Conservation (phyloP, 2,113 vertebrate genomes). For the Gadus chalcogrammus region DNA sequence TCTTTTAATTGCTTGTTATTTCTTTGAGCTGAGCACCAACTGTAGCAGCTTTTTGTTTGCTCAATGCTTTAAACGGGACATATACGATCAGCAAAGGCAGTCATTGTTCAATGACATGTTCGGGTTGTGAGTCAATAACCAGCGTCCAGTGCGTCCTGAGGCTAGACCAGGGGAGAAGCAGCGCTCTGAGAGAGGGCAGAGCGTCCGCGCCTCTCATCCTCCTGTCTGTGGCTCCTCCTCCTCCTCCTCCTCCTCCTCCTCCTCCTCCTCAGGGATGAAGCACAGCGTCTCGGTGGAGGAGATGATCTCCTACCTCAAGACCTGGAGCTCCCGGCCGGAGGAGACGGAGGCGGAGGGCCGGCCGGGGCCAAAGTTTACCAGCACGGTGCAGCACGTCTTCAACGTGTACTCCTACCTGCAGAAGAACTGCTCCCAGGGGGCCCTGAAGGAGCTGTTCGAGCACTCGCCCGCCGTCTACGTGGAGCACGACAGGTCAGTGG, state of each 20-base stretch:
- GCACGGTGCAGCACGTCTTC: slow-evolving; percentile 66
- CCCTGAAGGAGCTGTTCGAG: slow-evolving; percentile 70
- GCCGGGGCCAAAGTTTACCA: slow-evolving; percentile 58
- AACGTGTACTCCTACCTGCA: slow-evolving; percentile 66
- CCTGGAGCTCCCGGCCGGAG: slow-evolving; percentile 60
- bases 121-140: too few relatives aligned
- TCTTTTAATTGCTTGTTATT: too few relatives aligned
- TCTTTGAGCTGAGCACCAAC: too few relatives aligned
- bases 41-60: too few relatives aligned
- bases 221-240: too few relatives aligned
- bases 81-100: too few relatives aligned
- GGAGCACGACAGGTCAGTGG: slow-evolving; percentile 54
- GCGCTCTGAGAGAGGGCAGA: background rate
- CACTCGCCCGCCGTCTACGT: slow-evolving; percentile 72
- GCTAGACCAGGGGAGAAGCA: background rate
- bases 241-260: background rate
- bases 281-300: slow-evolving; percentile 55
- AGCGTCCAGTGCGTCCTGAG: background rate
- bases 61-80: too few relatives aligned
- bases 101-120: too few relatives aligned
- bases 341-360: slow-evolving; percentile 29
- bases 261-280: slow-evolving; percentile 62
- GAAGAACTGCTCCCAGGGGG: slow-evolving; percentile 47
- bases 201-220: background rate
- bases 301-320: slow-evolving; percentile 68